phyloP scores from a whole-genome alignment of 2,797 vertebrate genomes.

The Gobionotothen gibberifrons region DNA sequence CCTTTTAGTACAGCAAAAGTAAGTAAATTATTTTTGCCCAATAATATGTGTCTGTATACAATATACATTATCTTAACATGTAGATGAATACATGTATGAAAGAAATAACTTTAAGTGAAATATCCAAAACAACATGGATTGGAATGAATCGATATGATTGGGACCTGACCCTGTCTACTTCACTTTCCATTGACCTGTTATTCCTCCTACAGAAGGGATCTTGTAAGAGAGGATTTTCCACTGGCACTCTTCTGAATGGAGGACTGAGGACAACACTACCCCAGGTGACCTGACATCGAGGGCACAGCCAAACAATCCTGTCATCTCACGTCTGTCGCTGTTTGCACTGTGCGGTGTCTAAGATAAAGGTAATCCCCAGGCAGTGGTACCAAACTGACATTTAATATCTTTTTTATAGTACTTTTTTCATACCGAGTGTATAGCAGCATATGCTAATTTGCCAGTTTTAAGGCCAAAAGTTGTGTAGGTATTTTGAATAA shows the following conservation, averaged over 20 bases:
- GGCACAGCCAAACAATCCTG: conserved; percentile 8
- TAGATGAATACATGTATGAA: not conserved
- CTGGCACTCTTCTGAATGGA: conserved; percentile 6
- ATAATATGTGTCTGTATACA: not conserved
- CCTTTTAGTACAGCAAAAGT: not conserved
- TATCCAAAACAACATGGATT: conserved; percentile 5
- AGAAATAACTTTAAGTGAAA: not conserved
- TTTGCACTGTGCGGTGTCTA: not conserved
- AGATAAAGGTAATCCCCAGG: not conserved
- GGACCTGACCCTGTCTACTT: conserved; percentile 20
- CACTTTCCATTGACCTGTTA: conserved; percentile 37
- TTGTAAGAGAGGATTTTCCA: conserved; percentile 45
- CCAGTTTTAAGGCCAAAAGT: not conserved
- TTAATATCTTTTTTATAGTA: not conserved
- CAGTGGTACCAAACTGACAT: not conserved
- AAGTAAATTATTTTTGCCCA: not conserved
- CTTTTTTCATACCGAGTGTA: not conserved
- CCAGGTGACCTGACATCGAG: conserved; percentile 24
- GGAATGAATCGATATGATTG: conserved; percentile 4
- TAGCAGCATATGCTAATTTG: not conserved
- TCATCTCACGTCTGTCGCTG: not conserved
- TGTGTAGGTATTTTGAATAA: not conserved
- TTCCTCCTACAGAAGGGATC: conserved; percentile 40
- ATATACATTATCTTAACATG: not conserved
- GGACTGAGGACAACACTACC: conserved; percentile 19